Evolutionary conservation across 2,113 vertebrate species (phyloP), one percentile per base, ranked within the genome.

Genomic region (Daphoenositta chrysoptera): DNA sequence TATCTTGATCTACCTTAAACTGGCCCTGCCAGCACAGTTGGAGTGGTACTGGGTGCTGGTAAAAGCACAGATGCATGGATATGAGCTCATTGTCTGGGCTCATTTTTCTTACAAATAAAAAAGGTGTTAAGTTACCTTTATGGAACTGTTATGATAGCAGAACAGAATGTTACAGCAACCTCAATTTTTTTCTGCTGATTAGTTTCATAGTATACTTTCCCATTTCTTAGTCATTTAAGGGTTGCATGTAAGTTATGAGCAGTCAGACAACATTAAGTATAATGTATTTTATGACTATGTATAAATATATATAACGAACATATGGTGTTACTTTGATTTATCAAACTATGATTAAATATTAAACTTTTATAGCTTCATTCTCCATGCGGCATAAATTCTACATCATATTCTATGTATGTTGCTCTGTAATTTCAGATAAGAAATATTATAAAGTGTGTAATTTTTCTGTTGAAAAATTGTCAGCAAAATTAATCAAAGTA

Each of bases 391-490:
- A 89, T 81, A 94, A 91, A 75, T 63, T 92, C 78, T 56, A 79
- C n/a, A 81, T 71, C 70, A 53, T 68, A 85, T 82, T 86, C 70
- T 65, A n/a, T 85, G 66, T 58, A 22, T 24, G 15, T 57, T 65
- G 61, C 79, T 60, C 76, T 93, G 66, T 40, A 84, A 83, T 80
- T 94, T 88, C 90, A 97, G 90, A 76, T 97, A 87, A 85, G 84
- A 90, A 60, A 22, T 68, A 92, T 75, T 95, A 96, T 44, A 30
- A 90, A 79, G 15, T 77, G 79, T 60, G 90, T 76, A 70, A 90
- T 94, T 92, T 77, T 60, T 33, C 63, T 80, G 65, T 33, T 86
- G 82, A 93, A 91, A 73, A 83, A 28, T 30, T 87, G 40, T 75
- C 65, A 79, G 24, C 17, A 94, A 31, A 85, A 64, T 53, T 79